Conservation (phyloP, 1,140 invertebrate species). For the Berghia stephanieae region DNA sequence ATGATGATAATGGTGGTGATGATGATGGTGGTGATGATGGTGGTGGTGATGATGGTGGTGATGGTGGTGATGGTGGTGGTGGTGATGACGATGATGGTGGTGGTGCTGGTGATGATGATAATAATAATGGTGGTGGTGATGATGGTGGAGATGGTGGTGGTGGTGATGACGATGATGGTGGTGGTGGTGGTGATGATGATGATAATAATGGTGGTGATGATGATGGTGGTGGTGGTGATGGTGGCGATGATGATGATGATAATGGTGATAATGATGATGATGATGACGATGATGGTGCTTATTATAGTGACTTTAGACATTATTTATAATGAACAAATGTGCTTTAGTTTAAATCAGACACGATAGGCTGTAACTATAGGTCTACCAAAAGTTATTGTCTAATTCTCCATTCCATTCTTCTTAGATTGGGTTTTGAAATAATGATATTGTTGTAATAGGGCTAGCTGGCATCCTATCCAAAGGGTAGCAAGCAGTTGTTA, state of each 20-base stretch:
- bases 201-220: background rate
- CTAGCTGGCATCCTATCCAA: too few relatives aligned
- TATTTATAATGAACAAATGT: too few relatives aligned
- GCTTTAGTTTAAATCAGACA: too few relatives aligned
- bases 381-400: too few relatives aligned
- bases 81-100: background rate
- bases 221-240: background rate
- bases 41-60: background rate
- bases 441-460: too few relatives aligned
- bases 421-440: too few relatives aligned
- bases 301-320: too few relatives aligned
- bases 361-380: too few relatives aligned
- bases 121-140: background rate
- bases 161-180: background rate
- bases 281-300: too few relatives aligned
- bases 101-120: background rate
- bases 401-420: too few relatives aligned
- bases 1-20: background rate
- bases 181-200: background rate
- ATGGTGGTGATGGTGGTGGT: background rate
- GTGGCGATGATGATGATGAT: background rate
- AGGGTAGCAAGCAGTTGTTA: too few relatives aligned
- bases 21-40: background rate
- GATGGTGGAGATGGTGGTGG: background rate
- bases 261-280: too few relatives aligned